Base-by-base conservation (phyloP, 23 tunicate species). In the Ciona savignyi region DNA sequence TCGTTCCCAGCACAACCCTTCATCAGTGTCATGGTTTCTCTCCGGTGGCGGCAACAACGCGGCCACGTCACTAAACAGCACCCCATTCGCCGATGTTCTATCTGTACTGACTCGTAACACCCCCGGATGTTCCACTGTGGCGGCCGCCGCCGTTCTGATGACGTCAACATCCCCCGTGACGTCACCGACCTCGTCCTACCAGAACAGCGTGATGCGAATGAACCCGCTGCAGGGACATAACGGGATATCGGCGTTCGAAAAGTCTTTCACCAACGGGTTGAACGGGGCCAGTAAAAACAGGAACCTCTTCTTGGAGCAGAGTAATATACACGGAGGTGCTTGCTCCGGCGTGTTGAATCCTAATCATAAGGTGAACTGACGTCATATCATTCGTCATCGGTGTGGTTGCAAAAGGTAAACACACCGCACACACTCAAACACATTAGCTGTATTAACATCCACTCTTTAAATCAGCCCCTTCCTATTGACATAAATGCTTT, bases 21-120 rank as follows among this genome's bases (percentile, higher is more conserved):
- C 87, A 2, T 82, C 87, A 2, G 87, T 88, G 60, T 81, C 96
- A 3, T 88, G 96, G 96, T 51, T 88, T 1, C 77, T 88, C 21
- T 73, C 96, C 11, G 75, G 87, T 34, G 82, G 86, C 2, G 67
- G 62, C 27, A 74, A 66, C 67, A 88, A 73, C 68, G 73, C 49
- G 2, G 70, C 84, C 0, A 87, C 62, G 30, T 75, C 95, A 35
- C 76, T 88, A 22, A 86, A 82, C 77, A 56, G 72, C 51, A 78
- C 96, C 2, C 96, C 96, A 19, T 88, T 88, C 64, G 96, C 86
- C 30, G 96, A 88, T 70, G 96, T 88, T 23, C 63, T 88, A 33
- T 88, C 96, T 29, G 96, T 85, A 24, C 72, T 88, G 35, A 81
- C 96, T 1, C 78, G 96, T 26, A 88, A 88, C 84, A 85, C 80